phyloP scores from a whole-genome alignment of 2,113 vertebrate genomes.

The Urocitellus parryii region DNA sequence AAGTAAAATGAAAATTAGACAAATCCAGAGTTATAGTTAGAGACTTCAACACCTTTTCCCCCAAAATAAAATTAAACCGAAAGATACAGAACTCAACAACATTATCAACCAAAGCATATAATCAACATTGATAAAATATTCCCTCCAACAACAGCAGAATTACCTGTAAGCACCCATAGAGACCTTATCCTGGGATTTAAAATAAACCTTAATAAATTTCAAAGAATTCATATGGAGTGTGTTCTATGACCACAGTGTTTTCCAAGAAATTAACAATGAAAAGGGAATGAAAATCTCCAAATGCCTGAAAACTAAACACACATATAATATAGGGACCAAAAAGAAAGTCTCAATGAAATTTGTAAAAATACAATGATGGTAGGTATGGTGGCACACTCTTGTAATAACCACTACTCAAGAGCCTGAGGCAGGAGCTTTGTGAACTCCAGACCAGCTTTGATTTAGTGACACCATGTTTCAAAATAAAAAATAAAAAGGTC shows the following conservation, averaged over 20 bases:
- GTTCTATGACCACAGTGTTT: background rate
- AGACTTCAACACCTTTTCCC: background rate
- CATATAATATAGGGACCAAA: background rate
- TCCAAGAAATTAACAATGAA: background rate
- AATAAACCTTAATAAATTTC: background rate
- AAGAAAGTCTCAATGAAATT: background rate
- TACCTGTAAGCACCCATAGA: background rate
- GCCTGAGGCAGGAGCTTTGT: too few relatives aligned
- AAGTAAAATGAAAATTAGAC: background rate
- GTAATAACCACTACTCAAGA: too few relatives aligned
- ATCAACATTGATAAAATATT: background rate
- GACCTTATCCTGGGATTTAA: background rate
- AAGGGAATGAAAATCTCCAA: background rate
- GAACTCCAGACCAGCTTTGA: too few relatives aligned
- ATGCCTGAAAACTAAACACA: background rate
- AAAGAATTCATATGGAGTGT: background rate
- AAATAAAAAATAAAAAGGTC: too few relatives aligned
- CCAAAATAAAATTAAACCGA: background rate
- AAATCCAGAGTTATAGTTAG: background rate
- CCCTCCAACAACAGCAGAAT: too few relatives aligned
- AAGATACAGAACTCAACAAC: background rate
- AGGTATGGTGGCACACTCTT: too few relatives aligned
- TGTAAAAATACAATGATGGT: background rate
- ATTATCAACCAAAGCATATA: background rate
- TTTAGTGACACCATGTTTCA: too few relatives aligned